Evolutionary conservation across 2,797 vertebrate genomes (phyloP).

Genomic region (Chaunax sp.): DNA sequence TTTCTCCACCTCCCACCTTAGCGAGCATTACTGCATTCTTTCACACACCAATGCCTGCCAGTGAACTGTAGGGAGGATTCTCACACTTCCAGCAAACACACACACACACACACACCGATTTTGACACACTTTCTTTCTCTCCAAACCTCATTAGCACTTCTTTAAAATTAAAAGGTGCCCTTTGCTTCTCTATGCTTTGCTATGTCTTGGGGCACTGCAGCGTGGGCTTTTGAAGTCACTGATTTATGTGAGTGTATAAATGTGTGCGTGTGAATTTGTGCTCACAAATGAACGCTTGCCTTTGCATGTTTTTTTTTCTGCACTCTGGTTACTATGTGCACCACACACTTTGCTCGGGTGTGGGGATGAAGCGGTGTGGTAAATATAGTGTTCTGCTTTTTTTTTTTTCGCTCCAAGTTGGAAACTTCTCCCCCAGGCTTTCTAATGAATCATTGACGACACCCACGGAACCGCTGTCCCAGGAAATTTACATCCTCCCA

Average conservation of each 20-base stretch:
- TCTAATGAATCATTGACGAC: conserved; percentile 74
- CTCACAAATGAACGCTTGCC: neutral
- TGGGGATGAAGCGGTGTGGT: conserved; percentile 50
- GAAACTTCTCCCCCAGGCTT: conserved; percentile 47
- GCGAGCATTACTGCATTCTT: too few relatives aligned
- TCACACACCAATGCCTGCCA: conserved; percentile 43
- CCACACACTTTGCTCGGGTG: conserved; percentile 8
- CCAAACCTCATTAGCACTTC: conserved; percentile 70
- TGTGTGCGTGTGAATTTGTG: conserved; percentile 9
- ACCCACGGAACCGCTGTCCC: conserved; percentile 66
- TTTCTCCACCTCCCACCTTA: conserved; percentile 23
- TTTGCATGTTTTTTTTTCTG: conserved; percentile 22
- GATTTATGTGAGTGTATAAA: conserved; percentile 19
- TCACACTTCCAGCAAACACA: conserved; percentile 12
- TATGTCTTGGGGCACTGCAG: conserved; percentile 49
- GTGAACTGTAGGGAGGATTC: conserved; percentile 34
- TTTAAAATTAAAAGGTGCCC: conserved; percentile 73
- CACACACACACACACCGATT: conserved; percentile 8
- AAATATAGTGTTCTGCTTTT: conserved; percentile 54
- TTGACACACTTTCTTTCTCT: conserved; percentile 50
- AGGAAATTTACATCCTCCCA: conserved; percentile 74
- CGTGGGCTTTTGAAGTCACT: conserved; percentile 65
- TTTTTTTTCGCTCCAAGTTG: conserved; percentile 6
- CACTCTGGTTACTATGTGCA: conserved; percentile 17
- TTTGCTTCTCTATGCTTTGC: conserved; percentile 52